Base-by-base conservation (phyloP, 2,888 invertebrate genomes). In the Lamellibrachia satsuma region DNA sequence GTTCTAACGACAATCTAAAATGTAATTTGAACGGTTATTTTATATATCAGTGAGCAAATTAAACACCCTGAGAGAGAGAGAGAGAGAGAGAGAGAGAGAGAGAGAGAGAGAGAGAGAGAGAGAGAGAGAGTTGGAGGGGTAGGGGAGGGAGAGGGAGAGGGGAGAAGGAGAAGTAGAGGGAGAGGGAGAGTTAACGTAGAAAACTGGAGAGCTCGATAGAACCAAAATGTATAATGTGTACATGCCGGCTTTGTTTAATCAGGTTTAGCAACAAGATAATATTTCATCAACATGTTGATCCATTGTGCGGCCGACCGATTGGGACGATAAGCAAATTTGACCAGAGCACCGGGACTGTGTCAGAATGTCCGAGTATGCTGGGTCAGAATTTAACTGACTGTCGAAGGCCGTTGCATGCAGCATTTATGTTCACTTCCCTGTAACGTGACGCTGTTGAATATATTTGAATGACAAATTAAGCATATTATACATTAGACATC, bases 221-320 rank as follows among this genome's bases (percentile, higher is more conserved):
- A 75, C 15, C 15, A 75, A 55, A 9, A 55, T 55, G 9, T 55
- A 15, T 15, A 4, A 75, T 15, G 15, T 75, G 11, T 75, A 15
- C 75, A 75, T 15, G 22, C 75, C 75, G 75, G 15, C 11, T 75
- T 75, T 75, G 75, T 75, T 75, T 75, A 15, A 75, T 75, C 75
- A 22, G 75, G 75, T 75, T 75, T 75, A 75, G 75, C 75, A 75
- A 75, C 75, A 75, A 75, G 75, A 75, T 75, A 75, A 75, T 15
- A 75, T 75, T 75, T 75, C 11, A 75, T 75, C 75, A 75, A 75
- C 75, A 75, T 75, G 75, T 75, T 75, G 75, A 75, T 75, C 75
- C 15, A 15, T 9, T 15, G 75, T 15, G 22, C 11, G 75, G 1
- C 22, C 75, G 75, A n/a, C 75, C 75, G 75, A 75, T 75, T 75